Conservation (phyloP, 1,140 invertebrate genomes). For the Orchesella cincta region DNA sequence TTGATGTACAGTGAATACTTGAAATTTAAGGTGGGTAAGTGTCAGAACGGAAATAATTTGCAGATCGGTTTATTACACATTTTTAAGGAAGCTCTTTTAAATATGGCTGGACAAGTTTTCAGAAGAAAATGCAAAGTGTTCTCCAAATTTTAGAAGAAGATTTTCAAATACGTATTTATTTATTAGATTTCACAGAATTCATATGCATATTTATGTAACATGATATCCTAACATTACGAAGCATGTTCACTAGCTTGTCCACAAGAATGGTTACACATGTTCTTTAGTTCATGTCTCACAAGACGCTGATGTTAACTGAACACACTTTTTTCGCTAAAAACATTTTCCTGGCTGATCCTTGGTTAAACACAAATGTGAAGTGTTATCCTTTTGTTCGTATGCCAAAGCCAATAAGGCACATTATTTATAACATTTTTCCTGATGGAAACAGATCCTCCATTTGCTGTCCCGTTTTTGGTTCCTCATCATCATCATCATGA, state of each 20-base stretch:
- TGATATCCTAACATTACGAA: neutral
- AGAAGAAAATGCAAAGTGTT: too few relatives aligned
- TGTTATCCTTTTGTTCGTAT: neutral
- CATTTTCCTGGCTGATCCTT: neutral
- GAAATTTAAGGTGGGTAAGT: too few relatives aligned
- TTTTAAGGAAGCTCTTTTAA: too few relatives aligned
- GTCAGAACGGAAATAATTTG: too few relatives aligned
- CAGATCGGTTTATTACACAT: too few relatives aligned
- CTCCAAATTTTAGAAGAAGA: too few relatives aligned
- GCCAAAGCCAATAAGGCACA: neutral
- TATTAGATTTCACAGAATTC: neutral
- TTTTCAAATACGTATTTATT: too few relatives aligned
- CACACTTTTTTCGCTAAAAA: conserved; percentile 6
- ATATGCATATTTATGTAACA: neutral
- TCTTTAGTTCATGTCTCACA: conserved; percentile 29
- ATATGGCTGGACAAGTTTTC: too few relatives aligned
- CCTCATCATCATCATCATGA: neutral
- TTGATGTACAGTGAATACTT: too few relatives aligned
- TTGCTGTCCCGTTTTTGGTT: neutral
- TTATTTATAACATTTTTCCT: neutral
- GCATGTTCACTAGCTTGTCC: conserved; percentile 21
- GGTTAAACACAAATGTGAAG: neutral
- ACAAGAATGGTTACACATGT: conserved; percentile 41
- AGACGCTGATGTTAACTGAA: neutral
- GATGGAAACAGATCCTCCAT: conserved; percentile 6